Evolutionary conservation across 2,797 vertebrate genomes (phyloP), one percentile per base, ranked within the genome.

Genomic region (Acridotheres tristis): DNA sequence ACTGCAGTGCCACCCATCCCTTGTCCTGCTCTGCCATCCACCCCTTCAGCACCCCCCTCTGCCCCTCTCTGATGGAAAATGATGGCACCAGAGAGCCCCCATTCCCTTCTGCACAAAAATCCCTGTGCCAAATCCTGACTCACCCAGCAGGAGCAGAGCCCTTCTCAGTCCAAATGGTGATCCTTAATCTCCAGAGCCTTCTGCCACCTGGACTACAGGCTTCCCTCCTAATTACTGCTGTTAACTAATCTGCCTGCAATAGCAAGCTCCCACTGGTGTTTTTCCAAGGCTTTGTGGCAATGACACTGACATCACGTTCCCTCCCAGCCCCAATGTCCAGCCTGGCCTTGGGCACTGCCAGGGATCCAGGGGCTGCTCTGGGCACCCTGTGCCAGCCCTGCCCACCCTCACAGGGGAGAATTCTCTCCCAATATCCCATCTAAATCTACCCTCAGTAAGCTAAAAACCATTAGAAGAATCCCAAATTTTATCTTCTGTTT

Each of bases 341-440:
- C 53, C 45, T 45, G 45, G 67, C 53, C 77, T 34, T 23, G 62
- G 48, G 0, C 62, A 61, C 55, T 81, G 0, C 54, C 69, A 75
- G 69, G 62, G 62, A 36, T 54, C 32, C 61, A 57, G 61, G 47
- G 14, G 47, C 67, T 87, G 0, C 58, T 32, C 58, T 78, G 74
- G 58, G 51, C 57, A 79, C 30, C 34, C 59, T 80, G 59, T 47
- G 54, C 68, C 76, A 80, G 68, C 45, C 16, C 16, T 61, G 0
- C 1, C 7, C 34, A 42, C 34, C 18, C 54, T 61, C 26, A 0
- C 30, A 75, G 22, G 16, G 7, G 38, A 1, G 0, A 6, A 38
- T n/a, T 50, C 11, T 1, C 2, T 21, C 50, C 36, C 27, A n/a
- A 1, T 13, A 57, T 29, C 32, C 36, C 27, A 76, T 9, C 27